Percentiles rank a stretch among this genome's conserved stretches.
Conservation (phyloP, 2,888 invertebrate species). For the Stenurella melanura region DNA sequence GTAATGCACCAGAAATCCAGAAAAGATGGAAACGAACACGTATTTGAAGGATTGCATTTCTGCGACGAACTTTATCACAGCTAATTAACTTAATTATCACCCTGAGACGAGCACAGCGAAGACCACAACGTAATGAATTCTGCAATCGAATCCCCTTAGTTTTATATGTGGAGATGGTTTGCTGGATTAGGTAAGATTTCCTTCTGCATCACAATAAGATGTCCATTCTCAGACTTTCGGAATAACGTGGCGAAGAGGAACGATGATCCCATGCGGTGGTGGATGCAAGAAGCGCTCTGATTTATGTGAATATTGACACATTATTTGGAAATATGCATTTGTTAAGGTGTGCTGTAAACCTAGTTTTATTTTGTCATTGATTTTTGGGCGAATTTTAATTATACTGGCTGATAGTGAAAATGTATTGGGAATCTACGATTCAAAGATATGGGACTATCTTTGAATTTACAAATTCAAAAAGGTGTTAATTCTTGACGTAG, state of each 20-base stretch:
- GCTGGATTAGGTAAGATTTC: constrained; percentile 65
- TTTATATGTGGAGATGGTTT: constrained; percentile 66
- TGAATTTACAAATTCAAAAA: too few species aligned
- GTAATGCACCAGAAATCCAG: constrained; percentile 66
- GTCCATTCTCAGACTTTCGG: constrained; percentile 52
- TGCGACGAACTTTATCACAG: constrained; percentile 21
- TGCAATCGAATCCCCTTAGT: constrained; percentile 52
- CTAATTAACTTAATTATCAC: constrained; percentile 13
- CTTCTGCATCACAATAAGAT: constrained; percentile 41
- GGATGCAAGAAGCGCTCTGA: constrained; percentile 12
- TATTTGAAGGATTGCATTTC: constrained; percentile 58
- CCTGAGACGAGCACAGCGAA: constrained; percentile 20
- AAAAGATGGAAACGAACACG: constrained; percentile 60
- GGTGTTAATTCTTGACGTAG: too few species aligned
- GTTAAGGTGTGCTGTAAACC: not conserved
- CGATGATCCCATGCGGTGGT: constrained; percentile 12
- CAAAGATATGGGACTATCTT: too few species aligned
- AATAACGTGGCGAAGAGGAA: constrained; percentile 8
- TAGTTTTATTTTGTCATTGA: not conserved
- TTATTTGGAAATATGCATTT: constrained; percentile 9
- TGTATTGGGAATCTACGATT: too few species aligned
- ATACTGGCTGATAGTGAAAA: too few species aligned
- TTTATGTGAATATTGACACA: constrained; percentile 18
- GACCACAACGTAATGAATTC: constrained; percentile 53
- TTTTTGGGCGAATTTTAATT: not conserved